These are phyloP conservation scores for Asobara japonica DNA, from an alignment of 1,140 invertebrate genomes.

Conservation along the genomic window DNA sequence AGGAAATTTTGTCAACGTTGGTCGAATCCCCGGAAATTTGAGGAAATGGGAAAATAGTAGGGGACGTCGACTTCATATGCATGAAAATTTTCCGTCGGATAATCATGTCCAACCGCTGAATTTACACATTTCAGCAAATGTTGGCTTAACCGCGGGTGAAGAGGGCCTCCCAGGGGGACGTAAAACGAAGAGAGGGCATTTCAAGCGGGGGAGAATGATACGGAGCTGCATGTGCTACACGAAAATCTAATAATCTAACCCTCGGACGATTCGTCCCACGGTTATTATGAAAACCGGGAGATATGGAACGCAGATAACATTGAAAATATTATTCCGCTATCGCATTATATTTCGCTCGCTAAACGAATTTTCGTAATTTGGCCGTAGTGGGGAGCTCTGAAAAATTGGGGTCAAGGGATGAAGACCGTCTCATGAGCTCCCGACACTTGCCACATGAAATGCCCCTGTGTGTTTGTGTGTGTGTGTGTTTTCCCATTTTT, in stretches of 20 bases:
- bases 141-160: conserved; percentile 6
- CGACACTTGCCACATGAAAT: too few species aligned
- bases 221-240: conserved; percentile 3
- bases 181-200: background rate
- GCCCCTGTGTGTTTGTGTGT: too few species aligned
- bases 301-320: background rate
- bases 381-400: too few species aligned
- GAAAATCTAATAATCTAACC: background rate
- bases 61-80: conserved; percentile 7
- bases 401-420: too few species aligned
- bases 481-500: too few species aligned
- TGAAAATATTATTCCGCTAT: conserved; percentile 8
- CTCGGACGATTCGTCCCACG: background rate
- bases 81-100: background rate
- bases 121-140: conserved; percentile 12
- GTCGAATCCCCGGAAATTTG: background rate
- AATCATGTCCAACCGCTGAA: conserved; percentile 12
- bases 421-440: too few species aligned
- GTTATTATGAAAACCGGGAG: conserved; percentile 1
- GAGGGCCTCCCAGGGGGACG: background rate
- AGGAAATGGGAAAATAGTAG: background rate
- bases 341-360: background rate
- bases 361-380: background rate
- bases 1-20: background rate
- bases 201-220: background rate